Conservation (phyloP, 2,888 invertebrate genomes). For the Cheilosia variabilis region DNA sequence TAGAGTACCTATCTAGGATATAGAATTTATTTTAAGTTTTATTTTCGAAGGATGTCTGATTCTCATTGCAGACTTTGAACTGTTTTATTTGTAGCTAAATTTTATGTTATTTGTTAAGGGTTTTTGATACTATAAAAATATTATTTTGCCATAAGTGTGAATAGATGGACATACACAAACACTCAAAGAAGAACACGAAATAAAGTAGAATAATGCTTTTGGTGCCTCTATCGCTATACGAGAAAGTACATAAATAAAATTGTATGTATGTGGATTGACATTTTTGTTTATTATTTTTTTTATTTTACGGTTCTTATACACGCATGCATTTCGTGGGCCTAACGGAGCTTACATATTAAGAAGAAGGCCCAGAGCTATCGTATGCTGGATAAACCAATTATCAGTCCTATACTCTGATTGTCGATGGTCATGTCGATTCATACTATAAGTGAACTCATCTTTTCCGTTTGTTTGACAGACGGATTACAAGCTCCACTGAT, state of each 20-base stretch:
- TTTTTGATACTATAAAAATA: conserved; percentile 23
- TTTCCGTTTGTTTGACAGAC: no score
- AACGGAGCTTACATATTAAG: no score
- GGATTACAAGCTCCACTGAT: no score
- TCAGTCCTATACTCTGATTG: no score
- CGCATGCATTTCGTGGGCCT: no score
- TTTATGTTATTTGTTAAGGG: conserved; percentile 42
- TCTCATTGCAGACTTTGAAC: conserved; percentile 30
- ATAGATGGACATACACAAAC: background rate
- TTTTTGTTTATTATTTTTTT: no score
- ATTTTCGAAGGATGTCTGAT: conserved; percentile 27
- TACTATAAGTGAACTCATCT: no score
- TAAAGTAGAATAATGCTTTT: background rate
- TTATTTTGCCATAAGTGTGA: conserved; percentile 32
- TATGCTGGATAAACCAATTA: no score
- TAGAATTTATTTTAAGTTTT: conserved; percentile 28
- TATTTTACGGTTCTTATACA: no score
- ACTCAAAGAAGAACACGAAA: background rate
- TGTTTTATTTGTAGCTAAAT: conserved; percentile 66
- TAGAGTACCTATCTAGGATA: conserved; percentile 19
- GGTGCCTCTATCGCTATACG: background rate
- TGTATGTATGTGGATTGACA: no score
- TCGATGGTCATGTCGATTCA: no score
- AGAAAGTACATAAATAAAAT: background rate
- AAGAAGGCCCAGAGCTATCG: no score